phyloP scores from a whole-genome alignment of 2,888 invertebrate species.

The Timandra comae region DNA sequence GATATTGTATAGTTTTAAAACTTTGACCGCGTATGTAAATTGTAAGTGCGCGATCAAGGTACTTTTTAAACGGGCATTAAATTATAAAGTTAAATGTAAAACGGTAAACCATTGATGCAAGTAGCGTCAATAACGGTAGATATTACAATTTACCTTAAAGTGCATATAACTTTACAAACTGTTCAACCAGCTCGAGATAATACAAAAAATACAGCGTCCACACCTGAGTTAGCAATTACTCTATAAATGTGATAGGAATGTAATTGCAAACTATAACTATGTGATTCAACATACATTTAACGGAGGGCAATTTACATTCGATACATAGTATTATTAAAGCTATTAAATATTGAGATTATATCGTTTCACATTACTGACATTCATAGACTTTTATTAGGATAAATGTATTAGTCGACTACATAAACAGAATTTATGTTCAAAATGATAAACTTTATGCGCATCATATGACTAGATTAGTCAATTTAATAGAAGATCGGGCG shows the following conservation, averaged over 20 bases:
- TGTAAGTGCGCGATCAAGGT: too few species aligned
- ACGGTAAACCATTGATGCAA: too few species aligned
- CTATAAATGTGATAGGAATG: slow-evolving; percentile 18
- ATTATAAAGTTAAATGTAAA: too few species aligned
- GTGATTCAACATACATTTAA: slow-evolving; percentile 7
- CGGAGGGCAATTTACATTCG: slow-evolving; percentile 12
- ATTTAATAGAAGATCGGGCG: slow-evolving; percentile 2
- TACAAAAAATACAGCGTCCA: too few species aligned
- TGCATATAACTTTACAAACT: too few species aligned
- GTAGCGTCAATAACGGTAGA: slow-evolving; percentile 45
- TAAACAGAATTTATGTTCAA: slow-evolving; percentile 2
- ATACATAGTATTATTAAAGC: slow-evolving; percentile 5
- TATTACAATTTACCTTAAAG: too few species aligned
- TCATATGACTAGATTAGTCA: slow-evolving; percentile 1
- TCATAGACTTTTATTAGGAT: slow-evolving; percentile 11
- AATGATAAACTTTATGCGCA: background rate
- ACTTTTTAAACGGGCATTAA: too few species aligned
- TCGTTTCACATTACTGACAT: slow-evolving; percentile 5
- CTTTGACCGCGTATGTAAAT: too few species aligned
- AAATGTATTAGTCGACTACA: slow-evolving; percentile 1
- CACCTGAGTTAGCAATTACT: slow-evolving; percentile 27
- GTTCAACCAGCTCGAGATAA: too few species aligned
- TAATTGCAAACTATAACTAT: slow-evolving; percentile 11
- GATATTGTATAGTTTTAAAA: too few species aligned
- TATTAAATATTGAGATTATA: slow-evolving; percentile 10